Percentiles rank a stretch among this genome's conserved stretches.
These are phyloP conservation scores for Habropoda laboriosa DNA, from an alignment of 1,140 invertebrate species.

Conservation along the genomic window DNA sequence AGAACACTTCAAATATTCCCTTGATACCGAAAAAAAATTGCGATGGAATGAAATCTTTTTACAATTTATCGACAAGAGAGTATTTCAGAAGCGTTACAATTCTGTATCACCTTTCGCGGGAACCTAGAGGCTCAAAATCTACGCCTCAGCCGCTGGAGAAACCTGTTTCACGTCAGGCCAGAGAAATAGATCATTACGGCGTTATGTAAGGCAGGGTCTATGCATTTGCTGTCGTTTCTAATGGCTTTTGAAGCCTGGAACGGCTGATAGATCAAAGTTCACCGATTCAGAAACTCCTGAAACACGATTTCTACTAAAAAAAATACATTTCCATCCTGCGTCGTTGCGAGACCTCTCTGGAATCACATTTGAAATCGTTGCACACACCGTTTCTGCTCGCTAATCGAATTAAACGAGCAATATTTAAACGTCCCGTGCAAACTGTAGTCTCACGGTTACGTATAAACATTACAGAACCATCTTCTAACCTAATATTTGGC, in stretches of 20 bases:
- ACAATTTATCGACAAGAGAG: neutral
- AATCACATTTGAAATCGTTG: too few relatives aligned
- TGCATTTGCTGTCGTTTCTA: slow-evolving; percentile 18
- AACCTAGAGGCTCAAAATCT: neutral
- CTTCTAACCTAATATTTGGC: slow-evolving; percentile 1
- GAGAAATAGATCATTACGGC: slow-evolving; percentile 18
- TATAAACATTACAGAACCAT: neutral
- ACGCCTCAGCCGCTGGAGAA: neutral
- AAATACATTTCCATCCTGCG: too few relatives aligned
- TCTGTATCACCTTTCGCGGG: neutral
- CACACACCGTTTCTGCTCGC: too few relatives aligned
- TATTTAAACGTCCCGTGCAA: neutral
- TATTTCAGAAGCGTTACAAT: neutral
- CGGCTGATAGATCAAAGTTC: neutral
- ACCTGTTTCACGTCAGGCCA: neutral
- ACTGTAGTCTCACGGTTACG: too few relatives aligned
- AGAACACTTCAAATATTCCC: neutral
- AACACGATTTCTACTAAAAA: too few relatives aligned
- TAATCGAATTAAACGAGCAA: neutral
- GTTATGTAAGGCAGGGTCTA: slow-evolving; percentile 1
- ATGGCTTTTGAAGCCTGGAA: neutral
- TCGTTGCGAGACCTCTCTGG: too few relatives aligned
- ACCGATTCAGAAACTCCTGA: neutral
- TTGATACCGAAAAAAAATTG: slow-evolving; percentile 1
- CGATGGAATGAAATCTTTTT: neutral